Conservation (phyloP, 2,797 vertebrate genomes). For the Clarias laeviceps region DNA sequence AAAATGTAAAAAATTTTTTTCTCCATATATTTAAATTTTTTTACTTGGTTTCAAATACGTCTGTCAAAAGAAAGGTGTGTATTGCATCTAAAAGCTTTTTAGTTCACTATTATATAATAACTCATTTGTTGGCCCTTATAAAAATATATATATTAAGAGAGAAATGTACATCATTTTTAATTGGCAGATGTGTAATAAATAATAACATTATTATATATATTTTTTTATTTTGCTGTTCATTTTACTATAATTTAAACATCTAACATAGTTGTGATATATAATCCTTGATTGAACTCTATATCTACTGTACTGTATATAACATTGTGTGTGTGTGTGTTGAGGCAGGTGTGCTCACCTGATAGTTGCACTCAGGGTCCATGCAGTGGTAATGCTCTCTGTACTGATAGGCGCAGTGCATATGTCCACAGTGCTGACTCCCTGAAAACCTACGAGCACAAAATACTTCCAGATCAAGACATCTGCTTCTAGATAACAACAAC, state of each 20-base stretch:
- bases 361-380: conserved; percentile 99
- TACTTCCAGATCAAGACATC: conserved; percentile 11
- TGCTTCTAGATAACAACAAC: neutral
- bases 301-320: neutral
- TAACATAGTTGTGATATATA: neutral
- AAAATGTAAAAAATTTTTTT: too few relatives aligned
- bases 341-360: conserved; percentile 82
- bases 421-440: conserved; percentile 97
- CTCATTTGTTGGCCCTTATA: neutral
- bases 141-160: neutral
- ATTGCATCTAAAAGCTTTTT: neutral
- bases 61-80: neutral
- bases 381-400: conserved; percentile 99
- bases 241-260: neutral
- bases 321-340: neutral
- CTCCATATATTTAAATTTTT: neutral
- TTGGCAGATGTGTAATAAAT: neutral
- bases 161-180: neutral
- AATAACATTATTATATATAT: neutral
- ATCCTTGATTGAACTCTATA: neutral
- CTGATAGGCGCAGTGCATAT: conserved; percentile 98
- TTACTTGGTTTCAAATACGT: neutral
- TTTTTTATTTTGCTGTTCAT: neutral
- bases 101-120: neutral
- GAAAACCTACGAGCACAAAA: conserved; percentile 84